Evolutionary conservation across 2,888 invertebrate genomes (phyloP).

Genomic region (Caenorhabditis japonica): DNA sequence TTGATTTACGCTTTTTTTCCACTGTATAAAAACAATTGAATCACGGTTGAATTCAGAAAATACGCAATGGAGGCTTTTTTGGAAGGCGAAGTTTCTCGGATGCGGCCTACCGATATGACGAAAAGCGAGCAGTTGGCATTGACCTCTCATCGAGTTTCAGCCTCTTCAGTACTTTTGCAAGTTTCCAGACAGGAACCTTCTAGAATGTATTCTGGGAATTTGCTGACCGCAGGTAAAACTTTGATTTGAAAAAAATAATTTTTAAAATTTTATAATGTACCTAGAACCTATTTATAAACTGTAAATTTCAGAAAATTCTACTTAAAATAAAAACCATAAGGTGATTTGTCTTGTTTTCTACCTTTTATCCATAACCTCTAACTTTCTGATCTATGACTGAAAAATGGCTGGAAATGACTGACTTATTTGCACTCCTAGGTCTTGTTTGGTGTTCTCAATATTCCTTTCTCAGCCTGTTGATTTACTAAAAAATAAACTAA

Average conservation of each 20-base stretch:
- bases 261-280: not conserved
- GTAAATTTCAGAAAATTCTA: slow-evolving; percentile 38
- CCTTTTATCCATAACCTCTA: slow-evolving; percentile 15
- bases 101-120: slow-evolving; percentile 62
- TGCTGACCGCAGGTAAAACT: slow-evolving; percentile 52
- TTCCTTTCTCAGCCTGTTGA: no score
- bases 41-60: slow-evolving; percentile 37
- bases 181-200: slow-evolving; percentile 37
- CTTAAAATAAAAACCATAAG: slow-evolving; percentile 19
- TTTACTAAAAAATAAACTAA: no score
- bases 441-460: no score
- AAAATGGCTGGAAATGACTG: slow-evolving; percentile 24
- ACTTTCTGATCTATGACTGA: slow-evolving; percentile 9
- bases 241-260: not conserved
- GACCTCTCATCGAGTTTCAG: slow-evolving; percentile 61
- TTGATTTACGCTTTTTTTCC: not conserved
- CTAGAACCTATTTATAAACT: no score
- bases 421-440: slow-evolving; percentile 28
- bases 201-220: slow-evolving; percentile 57
- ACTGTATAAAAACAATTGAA: not conserved
- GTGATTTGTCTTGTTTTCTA: slow-evolving; percentile 17
- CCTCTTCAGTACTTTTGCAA: slow-evolving; percentile 55
- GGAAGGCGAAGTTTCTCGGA: slow-evolving; percentile 55
- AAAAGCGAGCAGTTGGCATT: slow-evolving; percentile 65
- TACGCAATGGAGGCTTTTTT: slow-evolving; percentile 55